Evolutionary conservation across 2,888 invertebrate species (phyloP).

Genomic region (Oligia fasciuncula): DNA sequence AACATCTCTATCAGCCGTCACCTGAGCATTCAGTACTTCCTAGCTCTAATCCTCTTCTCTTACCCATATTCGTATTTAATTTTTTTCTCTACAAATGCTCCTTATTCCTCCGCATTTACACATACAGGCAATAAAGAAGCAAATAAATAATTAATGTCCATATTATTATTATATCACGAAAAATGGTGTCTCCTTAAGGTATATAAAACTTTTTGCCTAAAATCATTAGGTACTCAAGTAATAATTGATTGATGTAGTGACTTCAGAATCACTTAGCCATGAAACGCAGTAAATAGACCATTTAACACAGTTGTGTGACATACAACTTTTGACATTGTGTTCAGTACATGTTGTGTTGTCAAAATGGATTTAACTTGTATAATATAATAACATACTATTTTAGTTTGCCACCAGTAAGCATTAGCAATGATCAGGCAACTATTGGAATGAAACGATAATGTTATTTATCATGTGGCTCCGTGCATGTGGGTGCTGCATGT

Average conservation of each 20-base stretch:
- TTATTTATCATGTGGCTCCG: background rate
- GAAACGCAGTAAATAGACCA: constrained; percentile 17
- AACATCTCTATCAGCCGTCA: background rate
- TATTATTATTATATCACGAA: background rate
- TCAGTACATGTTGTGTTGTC: background rate
- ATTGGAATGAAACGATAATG: background rate
- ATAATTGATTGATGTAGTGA: too few relatives aligned
- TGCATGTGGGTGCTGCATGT: too few relatives aligned
- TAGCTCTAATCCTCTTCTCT: background rate
- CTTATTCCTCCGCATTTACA: background rate
- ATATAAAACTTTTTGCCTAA: background rate
- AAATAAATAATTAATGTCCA: background rate
- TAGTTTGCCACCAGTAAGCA: too few relatives aligned
- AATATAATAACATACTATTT: background rate
- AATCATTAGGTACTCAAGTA: background rate
- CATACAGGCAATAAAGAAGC: background rate
- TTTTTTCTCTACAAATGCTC: background rate
- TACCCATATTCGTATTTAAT: background rate
- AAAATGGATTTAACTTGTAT: background rate
- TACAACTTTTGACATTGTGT: background rate
- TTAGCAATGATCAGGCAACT: background rate
- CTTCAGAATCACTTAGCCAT: constrained; percentile 9
- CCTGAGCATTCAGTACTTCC: background rate
- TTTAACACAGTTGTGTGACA: constrained; percentile 23
- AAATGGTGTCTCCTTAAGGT: background rate